Evolutionary conservation across 1,140 invertebrate species (phyloP).

Genomic region (Aphaenogaster ashmeadi): DNA sequence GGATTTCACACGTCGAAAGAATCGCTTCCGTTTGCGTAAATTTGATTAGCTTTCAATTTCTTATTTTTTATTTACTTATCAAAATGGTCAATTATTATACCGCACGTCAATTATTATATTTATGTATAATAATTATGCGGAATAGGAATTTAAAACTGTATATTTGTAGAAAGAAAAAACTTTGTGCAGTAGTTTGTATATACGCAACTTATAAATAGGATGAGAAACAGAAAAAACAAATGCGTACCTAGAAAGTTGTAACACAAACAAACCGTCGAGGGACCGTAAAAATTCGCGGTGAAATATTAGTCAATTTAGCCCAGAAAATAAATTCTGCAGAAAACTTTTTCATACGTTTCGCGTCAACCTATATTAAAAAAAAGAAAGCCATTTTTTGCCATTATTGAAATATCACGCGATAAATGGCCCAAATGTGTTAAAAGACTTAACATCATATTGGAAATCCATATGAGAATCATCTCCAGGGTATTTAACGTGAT

Average conservation of each 20-base stretch:
- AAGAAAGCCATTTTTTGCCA: background rate
- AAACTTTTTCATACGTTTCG: conserved; percentile 26
- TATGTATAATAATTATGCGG: background rate
- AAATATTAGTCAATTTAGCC: conserved; percentile 52
- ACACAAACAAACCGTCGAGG: conserved; percentile 25
- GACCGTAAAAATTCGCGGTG: conserved; percentile 5
- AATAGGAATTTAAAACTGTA: background rate
- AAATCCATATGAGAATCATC: conserved; percentile 28
- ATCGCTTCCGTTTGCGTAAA: background rate
- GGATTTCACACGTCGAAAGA: conserved; percentile 26
- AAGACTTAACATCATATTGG: conserved; percentile 42
- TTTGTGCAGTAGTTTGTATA: background rate
- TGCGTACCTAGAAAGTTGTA: conserved; percentile 22
- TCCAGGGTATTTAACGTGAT: conserved; percentile 14
- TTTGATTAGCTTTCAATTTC: background rate
- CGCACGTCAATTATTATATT: background rate
- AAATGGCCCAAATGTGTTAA: conserved; percentile 23
- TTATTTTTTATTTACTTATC: conserved; percentile 8
- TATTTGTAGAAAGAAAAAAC: no score
- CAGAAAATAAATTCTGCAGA: conserved; percentile 19
- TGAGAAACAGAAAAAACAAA: conserved; percentile 19
- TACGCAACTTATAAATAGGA: background rate
- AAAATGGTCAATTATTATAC: background rate
- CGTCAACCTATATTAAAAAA: background rate
- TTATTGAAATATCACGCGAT: conserved; percentile 16